These are phyloP conservation scores for Chiloscyllium punctatum DNA, from an alignment of 2,797 vertebrate genomes.

Conservation along the genomic window DNA sequence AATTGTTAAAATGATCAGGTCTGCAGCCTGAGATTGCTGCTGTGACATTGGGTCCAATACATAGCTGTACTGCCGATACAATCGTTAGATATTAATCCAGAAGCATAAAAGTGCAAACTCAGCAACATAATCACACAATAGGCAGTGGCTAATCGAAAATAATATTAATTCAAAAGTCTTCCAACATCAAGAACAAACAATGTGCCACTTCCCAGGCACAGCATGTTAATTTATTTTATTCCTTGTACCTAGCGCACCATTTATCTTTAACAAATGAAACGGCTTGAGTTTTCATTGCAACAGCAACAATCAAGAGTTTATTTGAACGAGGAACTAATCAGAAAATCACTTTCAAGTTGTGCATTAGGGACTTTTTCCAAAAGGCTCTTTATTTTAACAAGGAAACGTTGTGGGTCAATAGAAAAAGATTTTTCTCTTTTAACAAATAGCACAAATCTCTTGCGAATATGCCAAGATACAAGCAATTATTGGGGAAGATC, in stretches of 20 bases:
- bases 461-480: not conserved
- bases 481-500: not conserved
- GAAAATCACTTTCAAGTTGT: not conserved
- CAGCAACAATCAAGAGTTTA: not conserved
- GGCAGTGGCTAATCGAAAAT: not conserved
- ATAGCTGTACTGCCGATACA: not conserved
- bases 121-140: not conserved
- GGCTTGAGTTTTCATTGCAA: not conserved
- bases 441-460: not conserved
- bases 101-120: not conserved
- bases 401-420: not conserved
- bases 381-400: not conserved
- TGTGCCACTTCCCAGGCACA: not conserved
- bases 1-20: not conserved
- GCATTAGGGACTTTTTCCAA: too few relatives aligned
- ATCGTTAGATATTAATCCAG: conserved; percentile 6
- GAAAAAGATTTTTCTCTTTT: not conserved
- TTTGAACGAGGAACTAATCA: not conserved
- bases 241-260: not conserved
- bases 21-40: not conserved
- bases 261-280: conserved; percentile 18
- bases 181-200: not conserved
- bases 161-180: not conserved
- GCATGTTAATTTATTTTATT: not conserved
- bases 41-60: not conserved